Percentiles rank a stretch among this genome's conserved stretches.
These are phyloP conservation scores for Hormaphis cornu DNA, from an alignment of 1,140 invertebrate genomes.

Conservation along the genomic window DNA sequence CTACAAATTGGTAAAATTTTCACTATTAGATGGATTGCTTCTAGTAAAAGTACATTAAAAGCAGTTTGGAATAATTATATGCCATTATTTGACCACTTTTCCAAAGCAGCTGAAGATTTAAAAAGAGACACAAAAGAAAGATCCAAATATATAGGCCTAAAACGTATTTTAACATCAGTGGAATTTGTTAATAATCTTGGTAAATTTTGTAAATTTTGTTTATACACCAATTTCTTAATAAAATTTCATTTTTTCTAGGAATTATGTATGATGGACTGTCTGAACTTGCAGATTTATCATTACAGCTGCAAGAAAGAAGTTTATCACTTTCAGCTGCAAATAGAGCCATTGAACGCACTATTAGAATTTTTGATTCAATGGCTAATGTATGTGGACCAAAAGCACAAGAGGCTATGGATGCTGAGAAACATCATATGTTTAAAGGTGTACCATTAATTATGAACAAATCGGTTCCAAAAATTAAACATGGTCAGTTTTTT, in stretches of 20 bases:
- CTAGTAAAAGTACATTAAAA: neutral
- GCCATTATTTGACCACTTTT: neutral
- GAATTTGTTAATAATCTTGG: neutral
- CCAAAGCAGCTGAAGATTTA: neutral
- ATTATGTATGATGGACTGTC: neutral
- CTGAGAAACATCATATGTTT: neutral
- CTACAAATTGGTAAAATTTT: neutral
- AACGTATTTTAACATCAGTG: neutral
- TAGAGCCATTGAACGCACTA: neutral
- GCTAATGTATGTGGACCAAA: neutral
- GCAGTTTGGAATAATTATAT: constrained; percentile 9
- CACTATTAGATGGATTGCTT: neutral
- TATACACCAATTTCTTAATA: neutral
- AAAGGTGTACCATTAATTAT: neutral
- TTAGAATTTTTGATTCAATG: constrained; percentile 7
- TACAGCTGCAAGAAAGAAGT: neutral
- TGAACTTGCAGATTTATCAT: neutral
- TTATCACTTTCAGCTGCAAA: neutral
- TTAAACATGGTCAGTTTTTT: neutral
- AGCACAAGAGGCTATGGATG: neutral
- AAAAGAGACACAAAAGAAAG: neutral
- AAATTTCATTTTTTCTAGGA: neutral
- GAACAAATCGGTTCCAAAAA: neutral
- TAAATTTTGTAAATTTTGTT: neutral
- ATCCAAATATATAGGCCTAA: neutral